Conservation (phyloP, 2,888 invertebrate genomes). For the Selenia dentaria region DNA sequence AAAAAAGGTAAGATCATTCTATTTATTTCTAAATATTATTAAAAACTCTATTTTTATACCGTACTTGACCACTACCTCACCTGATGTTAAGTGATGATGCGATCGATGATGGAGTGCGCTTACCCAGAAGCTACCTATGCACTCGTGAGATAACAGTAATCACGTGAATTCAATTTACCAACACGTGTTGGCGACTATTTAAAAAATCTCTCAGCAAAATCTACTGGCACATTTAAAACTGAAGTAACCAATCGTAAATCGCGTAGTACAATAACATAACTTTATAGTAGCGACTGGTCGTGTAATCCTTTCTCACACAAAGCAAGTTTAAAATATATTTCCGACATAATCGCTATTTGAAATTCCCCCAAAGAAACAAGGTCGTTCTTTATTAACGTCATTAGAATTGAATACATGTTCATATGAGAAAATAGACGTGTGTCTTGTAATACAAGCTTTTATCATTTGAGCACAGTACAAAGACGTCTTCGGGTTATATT, state of each 20-base stretch:
- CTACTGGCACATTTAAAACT: constrained; percentile 11
- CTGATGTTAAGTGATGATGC: too few relatives aligned
- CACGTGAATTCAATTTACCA: too few relatives aligned
- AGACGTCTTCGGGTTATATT: too few relatives aligned
- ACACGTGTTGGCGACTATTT: constrained; percentile 7
- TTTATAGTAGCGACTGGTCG: constrained; percentile 7
- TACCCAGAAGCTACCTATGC: too few relatives aligned
- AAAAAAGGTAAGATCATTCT: too few relatives aligned
- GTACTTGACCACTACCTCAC: too few relatives aligned
- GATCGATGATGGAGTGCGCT: too few relatives aligned
- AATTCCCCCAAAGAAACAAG: constrained; percentile 9
- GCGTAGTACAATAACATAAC: neutral
- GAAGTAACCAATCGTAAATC: constrained; percentile 13
- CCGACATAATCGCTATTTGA: constrained; percentile 18
- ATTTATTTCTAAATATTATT: too few relatives aligned
- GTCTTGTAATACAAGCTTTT: constrained; percentile 9
- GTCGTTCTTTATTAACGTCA: constrained; percentile 3
- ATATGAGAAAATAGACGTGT: too few relatives aligned
- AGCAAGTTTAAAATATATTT: constrained; percentile 18
- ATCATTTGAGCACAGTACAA: neutral
- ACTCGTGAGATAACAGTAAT: too few relatives aligned
- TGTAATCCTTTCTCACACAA: constrained; percentile 14
- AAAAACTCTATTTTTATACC: too few relatives aligned
- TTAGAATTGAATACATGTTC: too few relatives aligned
- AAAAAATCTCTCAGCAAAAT: constrained; percentile 8